phyloP scores from a whole-genome alignment of 1,140 invertebrate species.

The Plectus sambesii region DNA sequence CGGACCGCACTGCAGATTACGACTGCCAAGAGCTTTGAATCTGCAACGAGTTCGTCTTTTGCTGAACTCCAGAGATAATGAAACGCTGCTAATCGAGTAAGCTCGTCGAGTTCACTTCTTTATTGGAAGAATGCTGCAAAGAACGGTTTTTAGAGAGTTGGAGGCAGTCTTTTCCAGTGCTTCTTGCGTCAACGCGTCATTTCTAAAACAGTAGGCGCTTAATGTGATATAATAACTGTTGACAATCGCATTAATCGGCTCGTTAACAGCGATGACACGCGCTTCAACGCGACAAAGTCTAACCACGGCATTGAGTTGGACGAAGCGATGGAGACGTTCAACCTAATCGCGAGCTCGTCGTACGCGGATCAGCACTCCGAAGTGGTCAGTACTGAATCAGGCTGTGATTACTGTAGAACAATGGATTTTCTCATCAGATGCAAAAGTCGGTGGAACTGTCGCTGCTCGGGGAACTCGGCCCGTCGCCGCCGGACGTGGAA shows the following conservation, averaged over 20 bases:
- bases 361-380: conserved; percentile 7
- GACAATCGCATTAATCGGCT: no score
- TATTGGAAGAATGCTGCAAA: neutral
- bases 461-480: conserved; percentile 3
- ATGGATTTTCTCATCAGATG: no score
- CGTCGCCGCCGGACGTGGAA: conserved; percentile 68
- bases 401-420: no score
- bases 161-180: conserved; percentile 73
- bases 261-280: conserved; percentile 36
- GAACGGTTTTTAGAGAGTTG: conserved; percentile 55
- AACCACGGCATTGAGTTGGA: conserved; percentile 66
- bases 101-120: conserved; percentile 1
- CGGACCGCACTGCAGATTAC: no score
- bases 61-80: no score
- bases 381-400: no score
- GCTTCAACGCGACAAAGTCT: conserved; percentile 45
- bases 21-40: no score
- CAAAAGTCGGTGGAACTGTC: conserved; percentile 17
- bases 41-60: no score
- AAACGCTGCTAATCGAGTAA: conserved; percentile 23
- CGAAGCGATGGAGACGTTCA: conserved; percentile 48
- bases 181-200: conserved; percentile 75
- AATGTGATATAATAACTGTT: no score
- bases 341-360: conserved; percentile 19
- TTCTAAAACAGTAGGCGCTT: no score